Conservation (phyloP, 2,888 invertebrate genomes). For the Drosophila paramelanica region DNA sequence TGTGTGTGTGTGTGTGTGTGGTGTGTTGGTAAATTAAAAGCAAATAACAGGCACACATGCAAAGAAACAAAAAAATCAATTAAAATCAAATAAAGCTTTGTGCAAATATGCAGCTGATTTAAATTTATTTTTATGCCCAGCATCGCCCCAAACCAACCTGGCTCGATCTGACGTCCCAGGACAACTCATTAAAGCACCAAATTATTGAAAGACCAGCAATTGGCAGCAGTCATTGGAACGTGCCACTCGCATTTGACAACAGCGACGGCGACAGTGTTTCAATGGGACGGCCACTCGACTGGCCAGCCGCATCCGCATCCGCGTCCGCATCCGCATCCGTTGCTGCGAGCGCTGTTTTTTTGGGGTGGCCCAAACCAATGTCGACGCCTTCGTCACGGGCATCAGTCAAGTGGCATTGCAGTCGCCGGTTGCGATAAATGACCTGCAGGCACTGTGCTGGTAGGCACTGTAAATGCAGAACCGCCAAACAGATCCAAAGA, state of each 20-base stretch:
- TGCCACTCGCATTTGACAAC: constrained; percentile 1
- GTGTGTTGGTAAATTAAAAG: constrained; percentile 69
- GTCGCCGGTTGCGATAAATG: constrained; percentile 20
- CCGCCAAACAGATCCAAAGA: constrained; percentile 32
- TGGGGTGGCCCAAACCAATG: constrained; percentile 22
- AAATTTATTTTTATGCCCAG: constrained; percentile 65
- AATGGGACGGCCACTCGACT: constrained; percentile 53
- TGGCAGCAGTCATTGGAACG: constrained; percentile 13
- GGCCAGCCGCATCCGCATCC: constrained; percentile 26
- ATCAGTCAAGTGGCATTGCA: constrained; percentile 66
- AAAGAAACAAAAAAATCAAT: constrained; percentile 58
- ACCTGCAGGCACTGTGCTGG: neutral
- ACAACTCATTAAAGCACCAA: constrained; percentile 64
- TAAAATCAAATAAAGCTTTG: constrained; percentile 79
- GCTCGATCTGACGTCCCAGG: neutral
- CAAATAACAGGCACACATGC: constrained; percentile 55
- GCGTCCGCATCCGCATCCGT: constrained; percentile 4
- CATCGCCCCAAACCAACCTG: neutral
- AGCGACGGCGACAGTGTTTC: constrained; percentile 51
- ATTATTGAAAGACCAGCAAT: constrained; percentile 50
- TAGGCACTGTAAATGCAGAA: neutral
- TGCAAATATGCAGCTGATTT: constrained; percentile 76
- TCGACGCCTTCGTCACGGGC: constrained; percentile 31
- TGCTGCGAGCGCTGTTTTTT: neutral
- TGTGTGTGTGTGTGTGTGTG: constrained; percentile 16